Percentiles rank a stretch among this genome's conserved stretches.
These are phyloP conservation scores for Alethe diademata DNA, from an alignment of 2,113 vertebrate genomes.

Conservation along the genomic window DNA sequence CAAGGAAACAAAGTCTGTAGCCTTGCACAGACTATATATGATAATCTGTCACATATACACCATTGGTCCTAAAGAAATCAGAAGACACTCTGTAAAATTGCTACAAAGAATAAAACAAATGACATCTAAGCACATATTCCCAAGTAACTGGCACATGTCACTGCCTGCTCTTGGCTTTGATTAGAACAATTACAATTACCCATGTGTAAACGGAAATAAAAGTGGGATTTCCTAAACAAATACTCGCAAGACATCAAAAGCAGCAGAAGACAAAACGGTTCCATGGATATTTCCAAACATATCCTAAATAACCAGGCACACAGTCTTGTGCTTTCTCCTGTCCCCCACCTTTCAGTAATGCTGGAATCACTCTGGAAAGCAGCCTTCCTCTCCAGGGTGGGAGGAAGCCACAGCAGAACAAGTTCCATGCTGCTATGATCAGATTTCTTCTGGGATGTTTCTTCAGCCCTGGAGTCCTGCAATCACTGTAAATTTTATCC, in stretches of 20 bases:
- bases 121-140: not conserved
- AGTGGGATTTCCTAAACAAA: not conserved
- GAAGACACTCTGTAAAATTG: not conserved
- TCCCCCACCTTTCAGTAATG: not conserved
- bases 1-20: not conserved
- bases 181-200: not conserved
- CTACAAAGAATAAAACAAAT: not conserved
- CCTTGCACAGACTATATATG: not conserved
- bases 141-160: not conserved
- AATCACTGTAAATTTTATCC: not conserved
- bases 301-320: not conserved
- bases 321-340: not conserved
- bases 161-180: not conserved
- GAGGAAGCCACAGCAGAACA: not conserved
- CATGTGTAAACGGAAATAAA: not conserved
- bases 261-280: not conserved
- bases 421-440: not conserved
- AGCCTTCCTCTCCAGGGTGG: not conserved
- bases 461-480: not conserved
- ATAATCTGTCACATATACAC: not conserved
- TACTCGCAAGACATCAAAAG: not conserved
- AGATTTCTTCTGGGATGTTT: not conserved
- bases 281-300: not conserved
- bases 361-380: not conserved
- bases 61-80: not conserved